phyloP scores from a whole-genome alignment of 1,140 invertebrate genomes.

The Hypsibius dujardini region DNA sequence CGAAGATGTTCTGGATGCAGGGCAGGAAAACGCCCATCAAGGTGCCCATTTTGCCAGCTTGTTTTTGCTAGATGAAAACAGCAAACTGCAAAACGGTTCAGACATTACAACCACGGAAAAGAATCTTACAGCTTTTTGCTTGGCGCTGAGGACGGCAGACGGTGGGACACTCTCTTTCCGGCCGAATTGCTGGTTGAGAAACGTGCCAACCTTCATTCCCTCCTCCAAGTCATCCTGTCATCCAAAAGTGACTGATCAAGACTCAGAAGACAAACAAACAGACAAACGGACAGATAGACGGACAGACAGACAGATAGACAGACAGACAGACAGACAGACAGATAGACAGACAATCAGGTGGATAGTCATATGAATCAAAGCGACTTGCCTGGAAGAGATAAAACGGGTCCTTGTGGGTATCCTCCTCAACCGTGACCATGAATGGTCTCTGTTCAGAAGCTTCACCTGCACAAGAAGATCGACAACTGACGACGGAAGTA shows the following conservation, averaged over 20 bases:
- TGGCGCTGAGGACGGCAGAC: background rate
- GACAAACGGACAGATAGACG: no score
- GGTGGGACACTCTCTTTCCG: background rate
- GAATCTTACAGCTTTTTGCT: background rate
- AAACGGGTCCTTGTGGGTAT: no score
- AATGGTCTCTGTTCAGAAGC: no score
- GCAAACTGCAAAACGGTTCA: background rate
- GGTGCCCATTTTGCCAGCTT: slow-evolving; percentile 60
- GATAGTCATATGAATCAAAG: no score
- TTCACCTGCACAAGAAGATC: no score
- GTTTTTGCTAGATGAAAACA: background rate
- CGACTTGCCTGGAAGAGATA: no score
- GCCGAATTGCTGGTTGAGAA: background rate
- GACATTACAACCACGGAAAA: background rate
- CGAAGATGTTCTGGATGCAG: slow-evolving; percentile 98
- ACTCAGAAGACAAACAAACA: no score
- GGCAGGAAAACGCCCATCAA: slow-evolving; percentile 93
- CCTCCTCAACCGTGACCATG: no score
- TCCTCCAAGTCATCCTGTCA: background rate
- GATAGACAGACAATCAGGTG: no score
- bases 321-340: no score
- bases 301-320: no score
- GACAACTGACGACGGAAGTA: no score
- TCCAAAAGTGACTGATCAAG: background rate
- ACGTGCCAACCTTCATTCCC: background rate